These are phyloP conservation scores for Copsychus sechellarum DNA, from an alignment of 2,113 vertebrate species.

Conservation along the genomic window DNA sequence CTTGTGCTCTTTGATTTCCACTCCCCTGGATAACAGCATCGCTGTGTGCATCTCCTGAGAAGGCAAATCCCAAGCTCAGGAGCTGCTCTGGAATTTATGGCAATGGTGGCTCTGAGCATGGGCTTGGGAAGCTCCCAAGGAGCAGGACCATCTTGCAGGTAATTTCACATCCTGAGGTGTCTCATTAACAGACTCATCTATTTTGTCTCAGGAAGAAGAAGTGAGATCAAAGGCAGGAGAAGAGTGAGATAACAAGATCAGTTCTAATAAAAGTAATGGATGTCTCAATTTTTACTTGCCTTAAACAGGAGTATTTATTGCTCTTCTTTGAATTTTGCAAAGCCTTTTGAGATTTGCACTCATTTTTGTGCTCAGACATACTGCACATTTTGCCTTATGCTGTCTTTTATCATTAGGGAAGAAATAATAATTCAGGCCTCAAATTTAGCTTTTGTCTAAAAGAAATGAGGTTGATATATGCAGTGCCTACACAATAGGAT, in stretches of 20 bases:
- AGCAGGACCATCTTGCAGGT: not conserved
- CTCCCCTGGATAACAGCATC: not conserved
- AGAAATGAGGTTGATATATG: conserved; percentile 33
- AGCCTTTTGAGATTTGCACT: not conserved
- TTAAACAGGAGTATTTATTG: not conserved
- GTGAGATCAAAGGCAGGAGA: not conserved
- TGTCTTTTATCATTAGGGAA: not conserved
- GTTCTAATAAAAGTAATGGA: conserved; percentile 15
- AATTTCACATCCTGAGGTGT: not conserved
- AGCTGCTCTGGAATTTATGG: not conserved
- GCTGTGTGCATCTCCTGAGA: not conserved
- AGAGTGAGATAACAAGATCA: not conserved
- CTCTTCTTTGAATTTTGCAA: conserved; percentile 9
- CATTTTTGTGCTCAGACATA: not conserved
- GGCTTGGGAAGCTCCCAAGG: not conserved
- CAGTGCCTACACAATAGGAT: conserved; percentile 1
- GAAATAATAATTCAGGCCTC: not conserved
- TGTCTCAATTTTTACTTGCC: not conserved
- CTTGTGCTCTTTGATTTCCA: not conserved
- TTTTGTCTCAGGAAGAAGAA: not conserved
- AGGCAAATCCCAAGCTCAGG: not conserved
- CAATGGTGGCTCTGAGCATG: not conserved
- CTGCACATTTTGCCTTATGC: not conserved
- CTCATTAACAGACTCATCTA: not conserved
- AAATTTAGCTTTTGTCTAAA: conserved; percentile 25